Base-by-base conservation (phyloP, 2,888 invertebrate species). In the Polymixis flavicincta region DNA sequence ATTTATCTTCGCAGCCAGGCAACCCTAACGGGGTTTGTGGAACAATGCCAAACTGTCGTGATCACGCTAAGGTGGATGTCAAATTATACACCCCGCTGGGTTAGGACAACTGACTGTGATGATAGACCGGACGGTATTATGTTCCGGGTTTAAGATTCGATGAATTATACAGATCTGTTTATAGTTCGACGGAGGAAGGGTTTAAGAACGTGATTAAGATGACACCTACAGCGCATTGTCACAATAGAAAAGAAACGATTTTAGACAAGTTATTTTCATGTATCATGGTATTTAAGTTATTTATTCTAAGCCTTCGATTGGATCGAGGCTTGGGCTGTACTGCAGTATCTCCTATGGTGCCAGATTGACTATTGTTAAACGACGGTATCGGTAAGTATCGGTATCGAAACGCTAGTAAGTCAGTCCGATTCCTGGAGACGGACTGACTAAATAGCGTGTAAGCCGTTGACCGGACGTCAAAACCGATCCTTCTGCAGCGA, bases 1-100 rank as follows among this genome's bases (percentile, higher is more conserved):
- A 71, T 79, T 83, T 83, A 82, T 75, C 52, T 48, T n/a, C 52
- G 14, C 55, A 69, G 59, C 13, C 55, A 70, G 63, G 63, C 63
- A n/a, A 64, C 32, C 71, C 37, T 32, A 66, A 54, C 52, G 42
- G 52, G 52, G 61, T 48, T 55, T 60, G 37, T 72, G 84, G 84
- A 81, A 76, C 48, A 67, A 66, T 22, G 82, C 81, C 82, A 82
- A 84, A 72, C 71, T 78, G 71, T 74, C 63, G 60, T 60, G 50
- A 59, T 54, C 74, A 84, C 32, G 28, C 74, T n/a, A 54, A 63
- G 78, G 74, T 72, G 57, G 71, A 66, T 67, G 63, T 81, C 68
- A 81, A 74, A 78, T 81, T 69, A 71, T 63, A 74, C 71, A 55
- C 65, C 48, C 57, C 54, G 65, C 22, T 71, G 71, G 59, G 17